Evolutionary conservation across 2,797 vertebrate genomes (phyloP), one percentile per base, ranked within the genome.

Genomic region (Scolopax rusticola): DNA sequence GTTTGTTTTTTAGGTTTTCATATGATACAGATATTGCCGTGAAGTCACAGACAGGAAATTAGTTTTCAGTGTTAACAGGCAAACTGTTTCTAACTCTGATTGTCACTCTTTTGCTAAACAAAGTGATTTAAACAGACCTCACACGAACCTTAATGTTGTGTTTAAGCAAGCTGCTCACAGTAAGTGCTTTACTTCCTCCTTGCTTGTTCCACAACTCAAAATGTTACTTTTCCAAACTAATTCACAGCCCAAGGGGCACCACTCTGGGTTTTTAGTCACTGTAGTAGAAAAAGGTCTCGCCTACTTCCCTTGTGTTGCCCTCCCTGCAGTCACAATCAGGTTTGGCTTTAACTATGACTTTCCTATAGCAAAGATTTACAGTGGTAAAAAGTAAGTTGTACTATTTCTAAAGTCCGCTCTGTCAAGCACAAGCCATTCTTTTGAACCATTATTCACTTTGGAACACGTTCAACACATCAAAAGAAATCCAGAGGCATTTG

Each of bases 401-500:
- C 23, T 82, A 2, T 67, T 94, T 81, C 73, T 91, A 6, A 75
- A 70, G 70, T 76, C 68, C 53, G n/a, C 43, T 78, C 70, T 82
- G 30, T 77, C 80, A 71, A 93, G 64, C 40, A 36, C 61, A 74
- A 87, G 60, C 68, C 70, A 56, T 88, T 87, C 41, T 61, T 91
- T 92, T 6, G 1, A 96, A 36, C 61, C 24, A 64, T 93, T 91
- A 57, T 65, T 96, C 68, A 63, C 60, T 89, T 86, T 57, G 67
- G 56, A 93, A 90, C n/a, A 21, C 14, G 17, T 54, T 68, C 82
- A 64, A 53, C 28, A 80, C 64, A 91, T 87, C 90, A 96, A 83
- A 97, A 96, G 86, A 88, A 93, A 89, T 41, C 25, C 73, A 79
- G 32, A 92, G 77, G 82, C 84, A 82, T 91, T 96, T 94, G 53